Evolutionary conservation across 1,140 invertebrate species (phyloP), one percentile per base, ranked within the genome.

Genomic region (Polyergus mexicanus): DNA sequence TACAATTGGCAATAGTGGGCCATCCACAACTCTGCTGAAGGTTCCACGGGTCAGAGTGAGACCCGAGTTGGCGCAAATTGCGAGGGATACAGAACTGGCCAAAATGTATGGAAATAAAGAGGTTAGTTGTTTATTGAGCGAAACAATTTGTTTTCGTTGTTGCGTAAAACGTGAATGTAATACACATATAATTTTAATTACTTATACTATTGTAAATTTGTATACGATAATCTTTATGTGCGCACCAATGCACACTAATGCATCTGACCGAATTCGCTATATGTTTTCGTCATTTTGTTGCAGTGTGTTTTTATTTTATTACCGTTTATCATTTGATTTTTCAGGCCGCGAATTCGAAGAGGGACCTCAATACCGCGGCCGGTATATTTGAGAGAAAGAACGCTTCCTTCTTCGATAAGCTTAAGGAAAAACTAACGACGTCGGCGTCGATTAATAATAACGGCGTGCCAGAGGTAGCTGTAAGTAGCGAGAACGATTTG

Each of bases 401-500:
- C 89, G 96, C 96, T 22, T 97, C 97, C 13, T 98, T 98, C 92
- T 98, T 98, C 92, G 97, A 98, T 91, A 97, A 97, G 92, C 94
- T 98, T 19, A 98, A 98, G 94, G 97, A 97, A 92, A 97, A 97
- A 94, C 92, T 98, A 47, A 95, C 95, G 94, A 95, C 95, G 94
- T 62, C 77, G 1, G 91, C 89, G 38, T 58, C 90, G 44, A 95
- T 94, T 68, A 95, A 95, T 68, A 95, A 95, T 85, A 95, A 94
- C 6, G 95, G 95, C 60, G 93, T 96, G 32, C 89, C 93, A 13
- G 94, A 95, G 69, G 94, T 95, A 47, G 95, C 94, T 25, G 93
- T 94, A 87, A 94, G 93, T 89, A 94, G 86, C 19, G 86, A 78
- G 56, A 94, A 90, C 74, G 92, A 94, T 88, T 92, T 94, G 85